Conservation (phyloP, 2,113 vertebrate genomes). For the Notechis scutatus region DNA sequence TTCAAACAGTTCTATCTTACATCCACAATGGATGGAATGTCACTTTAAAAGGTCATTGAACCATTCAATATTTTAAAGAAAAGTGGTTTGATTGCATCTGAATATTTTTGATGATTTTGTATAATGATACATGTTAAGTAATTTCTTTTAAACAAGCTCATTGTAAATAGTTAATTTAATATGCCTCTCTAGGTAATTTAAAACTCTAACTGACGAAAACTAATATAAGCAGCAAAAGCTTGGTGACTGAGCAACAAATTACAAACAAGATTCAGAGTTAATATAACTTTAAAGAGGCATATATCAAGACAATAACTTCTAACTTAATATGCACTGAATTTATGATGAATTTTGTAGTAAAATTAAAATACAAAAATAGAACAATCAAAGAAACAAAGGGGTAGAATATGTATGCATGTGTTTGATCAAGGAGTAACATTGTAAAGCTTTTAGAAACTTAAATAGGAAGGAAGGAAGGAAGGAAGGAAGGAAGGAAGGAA, state of each 20-base stretch:
- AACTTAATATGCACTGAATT: neutral
- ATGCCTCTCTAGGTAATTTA: neutral
- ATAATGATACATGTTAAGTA: neutral
- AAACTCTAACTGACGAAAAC: neutral
- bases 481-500: too few species aligned
- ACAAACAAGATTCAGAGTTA: neutral
- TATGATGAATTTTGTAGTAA: neutral
- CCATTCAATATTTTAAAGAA: neutral
- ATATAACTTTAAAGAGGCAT: neutral
- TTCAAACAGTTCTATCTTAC: neutral
- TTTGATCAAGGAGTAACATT: neutral
- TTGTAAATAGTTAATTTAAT: neutral
- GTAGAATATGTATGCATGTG: neutral
- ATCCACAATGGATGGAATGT: neutral
- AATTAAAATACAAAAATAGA: neutral
- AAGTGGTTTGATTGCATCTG: neutral
- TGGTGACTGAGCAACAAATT: neutral
- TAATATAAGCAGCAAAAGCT: neutral
- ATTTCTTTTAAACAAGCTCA: neutral
- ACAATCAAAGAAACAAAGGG: neutral
- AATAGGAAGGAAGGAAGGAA: too few species aligned
- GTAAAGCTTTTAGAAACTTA: neutral
- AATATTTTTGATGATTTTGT: neutral
- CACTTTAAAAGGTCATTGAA: accelerated
- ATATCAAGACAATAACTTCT: neutral